Percentiles rank a stretch among this genome's conserved stretches.
These are phyloP conservation scores for Neogale vison DNA, from an alignment of 2,113 vertebrate genomes.

Conservation along the genomic window DNA sequence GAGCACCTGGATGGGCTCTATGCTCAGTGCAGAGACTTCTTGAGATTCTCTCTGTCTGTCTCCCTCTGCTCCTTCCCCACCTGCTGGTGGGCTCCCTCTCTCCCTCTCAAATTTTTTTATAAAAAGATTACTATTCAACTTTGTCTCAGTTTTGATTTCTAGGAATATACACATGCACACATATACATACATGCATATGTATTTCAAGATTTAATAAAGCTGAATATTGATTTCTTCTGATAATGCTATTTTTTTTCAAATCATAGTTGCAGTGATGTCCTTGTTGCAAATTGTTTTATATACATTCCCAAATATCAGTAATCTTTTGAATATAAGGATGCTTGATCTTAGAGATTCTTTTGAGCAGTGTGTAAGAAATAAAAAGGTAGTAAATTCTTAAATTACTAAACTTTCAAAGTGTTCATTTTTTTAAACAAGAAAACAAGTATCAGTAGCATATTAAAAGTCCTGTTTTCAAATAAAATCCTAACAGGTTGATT, in stretches of 20 bases:
- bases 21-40: not conserved
- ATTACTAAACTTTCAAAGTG: not conserved
- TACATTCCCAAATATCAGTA: not conserved
- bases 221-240: not conserved
- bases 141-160: not conserved
- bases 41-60: not conserved
- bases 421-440: conserved; percentile 4
- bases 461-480: conserved; percentile 48
- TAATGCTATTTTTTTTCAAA: conserved; percentile 8
- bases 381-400: not conserved
- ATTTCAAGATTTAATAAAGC: not conserved
- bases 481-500: conserved; percentile 37
- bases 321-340: not conserved
- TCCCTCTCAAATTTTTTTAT: too few relatives aligned
- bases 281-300: not conserved
- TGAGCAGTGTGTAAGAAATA: not conserved
- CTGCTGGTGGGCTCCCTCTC: not conserved
- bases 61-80: not conserved
- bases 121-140: not conserved
- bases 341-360: not conserved
- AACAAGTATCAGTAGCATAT: not conserved
- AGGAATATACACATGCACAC: not conserved
- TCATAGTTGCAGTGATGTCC: not conserved
- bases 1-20: not conserved
- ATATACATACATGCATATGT: not conserved